Evolutionary conservation across 2,797 vertebrate genomes (phyloP), one percentile per base, ranked within the genome.

Genomic region (Chanos chanos): DNA sequence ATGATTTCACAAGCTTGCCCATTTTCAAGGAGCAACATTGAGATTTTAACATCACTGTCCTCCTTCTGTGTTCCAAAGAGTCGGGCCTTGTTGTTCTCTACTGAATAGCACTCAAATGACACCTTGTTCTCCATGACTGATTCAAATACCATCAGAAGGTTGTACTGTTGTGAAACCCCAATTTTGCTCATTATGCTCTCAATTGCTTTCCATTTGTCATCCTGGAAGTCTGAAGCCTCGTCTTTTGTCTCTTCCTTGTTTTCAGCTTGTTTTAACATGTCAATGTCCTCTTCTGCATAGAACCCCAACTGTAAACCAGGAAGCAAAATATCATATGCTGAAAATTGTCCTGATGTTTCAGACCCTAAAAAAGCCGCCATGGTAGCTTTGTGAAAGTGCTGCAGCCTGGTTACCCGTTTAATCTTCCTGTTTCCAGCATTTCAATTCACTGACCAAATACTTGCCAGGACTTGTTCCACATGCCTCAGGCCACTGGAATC

Each of bases 361-460:
- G 34, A 12, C 4, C 66, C 62, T 24, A 66, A 51, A 27, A 75
- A 21, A 19, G 66, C 56, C 40, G 43, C 10, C 8, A 22, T 33
- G 3, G 33, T 39, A 2, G 68, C 58, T 27, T 70, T 73, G 36
- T 77, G 70, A 41, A 77, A 69, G 22, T 49, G 51, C 36, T 71
- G 78, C 5, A 77, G 64, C 19, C 67, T 55, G 1, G 74, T 74
- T 19, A 44, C 47, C 79, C 76, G 81, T 24, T 53, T 47, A 31
- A 76, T 27, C 50, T 80, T n/a, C n/a, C n/a, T n/a, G n/a, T n/a
- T n/a, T n/a, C n/a, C n/a, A n/a, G n/a, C 61, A 74, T 56, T 64
- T 76, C 67, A 53, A 83, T 61, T 24, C 75, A 75, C 13, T 59
- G 51, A 31, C 81, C 75, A 83, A 31, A 83, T 78, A 21, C 34